Evolutionary conservation across 2,888 invertebrate species (phyloP).

Genomic region (Brassicogethes aeneus): DNA sequence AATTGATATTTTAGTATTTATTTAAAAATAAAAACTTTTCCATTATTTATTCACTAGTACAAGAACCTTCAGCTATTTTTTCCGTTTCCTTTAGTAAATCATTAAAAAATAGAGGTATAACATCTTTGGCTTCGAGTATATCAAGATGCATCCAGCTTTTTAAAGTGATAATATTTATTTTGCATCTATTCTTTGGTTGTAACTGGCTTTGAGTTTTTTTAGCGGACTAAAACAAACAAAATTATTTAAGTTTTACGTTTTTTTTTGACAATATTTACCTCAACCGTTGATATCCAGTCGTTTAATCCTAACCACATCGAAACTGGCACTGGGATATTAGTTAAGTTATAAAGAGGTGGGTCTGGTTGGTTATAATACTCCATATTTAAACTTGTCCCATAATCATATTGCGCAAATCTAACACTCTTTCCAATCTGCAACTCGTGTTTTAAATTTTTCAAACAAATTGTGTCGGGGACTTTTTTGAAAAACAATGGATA

Average conservation of each 20-base stretch:
- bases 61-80: no score
- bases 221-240: no score
- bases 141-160: conserved; percentile 4
- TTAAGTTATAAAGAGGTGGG: conserved; percentile 9
- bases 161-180: conserved; percentile 1
- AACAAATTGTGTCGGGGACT: conserved; percentile 6
- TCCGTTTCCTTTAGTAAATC: no score
- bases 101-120: no score
- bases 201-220: no score
- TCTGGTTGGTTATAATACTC: conserved; percentile 2
- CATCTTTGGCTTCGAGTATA: conserved; percentile 4
- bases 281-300: conserved; percentile 6
- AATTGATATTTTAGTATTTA: no score
- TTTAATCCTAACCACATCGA: conserved; percentile 6
- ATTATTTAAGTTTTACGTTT: no score
- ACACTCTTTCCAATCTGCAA: conserved; percentile 5
- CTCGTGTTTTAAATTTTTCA: conserved; percentile 7
- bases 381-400: conserved; percentile 6
- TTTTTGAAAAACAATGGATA: conserved; percentile 7
- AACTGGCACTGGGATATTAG: conserved; percentile 5
- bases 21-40: no score
- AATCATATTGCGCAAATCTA: conserved; percentile 7
- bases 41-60: no score
- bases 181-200: no score
- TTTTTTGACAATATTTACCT: no score